A percentile compares a stretch with the other conserved stretches of the same genome.
Evolutionary conservation across 92 coral and sea anemone species (phyloP).

Genomic region (Plumapathes pennacea): DNA sequence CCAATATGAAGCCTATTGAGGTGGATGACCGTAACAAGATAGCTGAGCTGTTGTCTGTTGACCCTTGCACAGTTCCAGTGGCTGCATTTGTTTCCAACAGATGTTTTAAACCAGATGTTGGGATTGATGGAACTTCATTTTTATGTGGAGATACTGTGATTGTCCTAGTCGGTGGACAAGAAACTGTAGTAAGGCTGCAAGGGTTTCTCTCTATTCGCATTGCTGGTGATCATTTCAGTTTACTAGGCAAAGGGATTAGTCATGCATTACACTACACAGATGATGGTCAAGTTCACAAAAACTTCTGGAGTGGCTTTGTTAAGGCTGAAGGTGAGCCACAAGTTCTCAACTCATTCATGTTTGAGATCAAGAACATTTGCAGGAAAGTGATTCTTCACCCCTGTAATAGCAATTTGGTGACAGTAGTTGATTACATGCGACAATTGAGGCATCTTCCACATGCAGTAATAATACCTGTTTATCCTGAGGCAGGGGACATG

Average conservation of each 20-base stretch:
- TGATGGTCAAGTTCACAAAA: slow-evolving; percentile 18
- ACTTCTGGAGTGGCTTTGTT: slow-evolving; percentile 66
- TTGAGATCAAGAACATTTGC: slow-evolving; percentile 29
- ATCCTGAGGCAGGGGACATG: slow-evolving; percentile 57
- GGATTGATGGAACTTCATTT: slow-evolving; percentile 49
- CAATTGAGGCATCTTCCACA: slow-evolving; percentile 5
- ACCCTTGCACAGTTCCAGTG: slow-evolving; percentile 28
- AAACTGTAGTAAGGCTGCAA: slow-evolving; percentile 30
- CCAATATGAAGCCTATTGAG: slow-evolving; percentile 30
- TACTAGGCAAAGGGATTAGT: slow-evolving; percentile 47
- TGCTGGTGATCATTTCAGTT: slow-evolving; percentile 28
- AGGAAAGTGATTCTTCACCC: slow-evolving; percentile 49
- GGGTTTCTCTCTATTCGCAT: slow-evolving; percentile 48
- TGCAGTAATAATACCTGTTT: slow-evolving; percentile 40
- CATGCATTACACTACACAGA: slow-evolving; percentile 34
- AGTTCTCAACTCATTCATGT: slow-evolving; percentile 14
- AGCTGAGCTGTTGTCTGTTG: slow-evolving; percentile 31
- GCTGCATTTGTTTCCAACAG: slow-evolving; percentile 46
- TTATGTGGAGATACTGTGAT: slow-evolving; percentile 52
- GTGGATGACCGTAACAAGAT: slow-evolving; percentile 21
- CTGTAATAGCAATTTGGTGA: slow-evolving; percentile 22
- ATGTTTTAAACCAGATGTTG: slow-evolving; percentile 40
- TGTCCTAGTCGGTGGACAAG: slow-evolving; percentile 30
- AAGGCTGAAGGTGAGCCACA: slow-evolving; percentile 32
- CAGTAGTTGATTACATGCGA: slow-evolving; percentile 51